phyloP scores from a whole-genome alignment of 2,797 vertebrate genomes.

The Pogoniulus pusillus region DNA sequence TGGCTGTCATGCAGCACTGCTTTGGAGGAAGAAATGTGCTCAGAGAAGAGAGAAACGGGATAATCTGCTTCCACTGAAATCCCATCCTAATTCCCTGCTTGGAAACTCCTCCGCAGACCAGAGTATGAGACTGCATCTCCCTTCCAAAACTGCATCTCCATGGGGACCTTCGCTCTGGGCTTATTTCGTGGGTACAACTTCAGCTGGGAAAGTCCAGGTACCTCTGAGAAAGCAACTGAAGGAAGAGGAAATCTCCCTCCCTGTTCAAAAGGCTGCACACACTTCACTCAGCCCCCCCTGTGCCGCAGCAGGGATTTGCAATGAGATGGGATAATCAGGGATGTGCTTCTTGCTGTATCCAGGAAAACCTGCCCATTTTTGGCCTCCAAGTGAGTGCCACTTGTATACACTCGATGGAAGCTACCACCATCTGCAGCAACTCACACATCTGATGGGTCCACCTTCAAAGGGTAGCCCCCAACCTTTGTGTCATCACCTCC shows the following conservation, averaged over 20 bases:
- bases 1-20: background rate
- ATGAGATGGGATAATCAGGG: background rate
- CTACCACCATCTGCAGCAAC: background rate
- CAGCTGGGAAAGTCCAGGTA: background rate
- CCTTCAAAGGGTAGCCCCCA: background rate
- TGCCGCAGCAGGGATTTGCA: slow-evolving; percentile 9
- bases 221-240: background rate
- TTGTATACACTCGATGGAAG: accelerated
- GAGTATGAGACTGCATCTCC: background rate
- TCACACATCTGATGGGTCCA: background rate
- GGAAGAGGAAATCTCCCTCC: background rate
- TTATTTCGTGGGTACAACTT: background rate
- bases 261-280: background rate
- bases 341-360: background rate
- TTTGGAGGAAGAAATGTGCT: slow-evolving; percentile 3
- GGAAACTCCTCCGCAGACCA: background rate
- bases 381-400: background rate
- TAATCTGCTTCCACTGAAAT: slow-evolving; percentile 10
- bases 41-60: background rate
- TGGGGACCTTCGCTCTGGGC: accelerated
- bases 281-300: background rate
- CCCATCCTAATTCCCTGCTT: slow-evolving; percentile 3
- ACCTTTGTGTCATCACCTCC: background rate
- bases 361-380: background rate
- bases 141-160: background rate